Conservation (phyloP, 1,140 invertebrate genomes). For the Caenorhabditis latens region DNA sequence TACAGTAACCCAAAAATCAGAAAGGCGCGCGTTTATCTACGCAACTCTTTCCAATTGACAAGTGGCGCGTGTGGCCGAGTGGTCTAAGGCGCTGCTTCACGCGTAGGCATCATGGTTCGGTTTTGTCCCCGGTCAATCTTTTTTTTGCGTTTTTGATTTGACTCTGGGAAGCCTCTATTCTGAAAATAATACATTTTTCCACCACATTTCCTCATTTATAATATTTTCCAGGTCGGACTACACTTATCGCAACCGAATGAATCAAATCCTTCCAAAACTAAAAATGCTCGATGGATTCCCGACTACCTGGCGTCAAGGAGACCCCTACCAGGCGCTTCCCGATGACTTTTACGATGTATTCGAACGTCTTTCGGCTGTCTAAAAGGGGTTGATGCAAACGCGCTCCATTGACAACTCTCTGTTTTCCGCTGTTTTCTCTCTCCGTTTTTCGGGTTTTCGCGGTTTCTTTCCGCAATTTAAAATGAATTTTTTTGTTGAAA, state of each 20-base stretch:
- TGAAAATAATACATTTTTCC: neutral
- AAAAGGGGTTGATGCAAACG: neutral
- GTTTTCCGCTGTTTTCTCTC: neutral
- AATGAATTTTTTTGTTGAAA: neutral
- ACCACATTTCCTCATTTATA: neutral
- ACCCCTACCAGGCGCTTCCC: slow-evolving; percentile 53
- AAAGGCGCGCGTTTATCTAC: too few species aligned
- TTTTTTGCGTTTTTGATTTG: too few species aligned
- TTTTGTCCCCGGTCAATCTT: too few species aligned
- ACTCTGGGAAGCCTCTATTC: neutral
- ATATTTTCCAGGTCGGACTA: slow-evolving; percentile 24
- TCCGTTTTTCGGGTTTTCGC: neutral
- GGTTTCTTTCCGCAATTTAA: neutral
- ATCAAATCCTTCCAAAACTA: slow-evolving; percentile 33
- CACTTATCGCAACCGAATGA: slow-evolving; percentile 51
- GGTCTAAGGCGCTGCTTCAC: too few species aligned
- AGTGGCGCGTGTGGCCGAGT: too few species aligned
- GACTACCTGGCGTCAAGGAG: slow-evolving; percentile 47
- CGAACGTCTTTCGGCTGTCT: neutral
- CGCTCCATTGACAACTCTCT: neutral
- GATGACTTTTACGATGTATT: slow-evolving; percentile 26
- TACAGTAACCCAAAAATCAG: too few species aligned
- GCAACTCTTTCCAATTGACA: too few species aligned
- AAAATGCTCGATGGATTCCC: slow-evolving; percentile 57
- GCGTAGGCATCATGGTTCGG: too few species aligned